phyloP scores from a whole-genome alignment of 37 sponge, comb jelly and placozoan species.

The Aplysina aerophoba region DNA sequence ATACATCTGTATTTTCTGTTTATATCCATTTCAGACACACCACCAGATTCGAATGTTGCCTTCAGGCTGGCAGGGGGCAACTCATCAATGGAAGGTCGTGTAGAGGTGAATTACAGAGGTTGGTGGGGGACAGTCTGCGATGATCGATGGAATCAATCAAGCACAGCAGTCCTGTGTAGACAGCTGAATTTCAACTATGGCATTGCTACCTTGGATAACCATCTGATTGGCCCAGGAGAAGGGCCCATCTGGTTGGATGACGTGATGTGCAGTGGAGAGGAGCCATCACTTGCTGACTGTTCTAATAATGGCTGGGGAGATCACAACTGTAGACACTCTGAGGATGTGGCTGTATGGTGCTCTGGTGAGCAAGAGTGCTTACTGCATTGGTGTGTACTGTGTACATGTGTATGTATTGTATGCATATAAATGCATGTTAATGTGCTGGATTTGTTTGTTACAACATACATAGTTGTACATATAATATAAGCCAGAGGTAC shows the following conservation, averaged over 20 bases:
- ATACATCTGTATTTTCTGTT: neutral
- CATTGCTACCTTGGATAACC: neutral
- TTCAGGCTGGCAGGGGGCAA: neutral
- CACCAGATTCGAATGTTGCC: neutral
- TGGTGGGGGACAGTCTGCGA: constrained; percentile 18
- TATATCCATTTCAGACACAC: neutral
- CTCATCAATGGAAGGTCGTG: neutral
- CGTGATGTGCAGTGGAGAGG: constrained; percentile 19
- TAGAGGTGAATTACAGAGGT: constrained; percentile 3
- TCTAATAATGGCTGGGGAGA: constrained; percentile 17
- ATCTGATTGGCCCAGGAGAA: neutral
- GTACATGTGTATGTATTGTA: too few relatives aligned
- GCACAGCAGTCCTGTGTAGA: constrained; percentile 9
- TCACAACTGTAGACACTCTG: constrained; percentile 15
- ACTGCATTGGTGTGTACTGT: neutral
- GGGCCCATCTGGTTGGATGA: constrained; percentile 24
- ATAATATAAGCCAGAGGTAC: too few relatives aligned
- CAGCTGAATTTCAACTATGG: constrained; percentile 5
- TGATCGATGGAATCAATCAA: neutral
- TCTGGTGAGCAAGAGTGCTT: neutral
- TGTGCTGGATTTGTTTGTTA: too few relatives aligned
- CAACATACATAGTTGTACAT: too few relatives aligned
- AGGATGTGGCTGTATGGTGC: constrained; percentile 25
- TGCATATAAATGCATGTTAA: too few relatives aligned
- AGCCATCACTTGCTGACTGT: constrained; percentile 11